phyloP scores from a whole-genome alignment of 2,113 vertebrate genomes.

The Platysteira castanea region DNA sequence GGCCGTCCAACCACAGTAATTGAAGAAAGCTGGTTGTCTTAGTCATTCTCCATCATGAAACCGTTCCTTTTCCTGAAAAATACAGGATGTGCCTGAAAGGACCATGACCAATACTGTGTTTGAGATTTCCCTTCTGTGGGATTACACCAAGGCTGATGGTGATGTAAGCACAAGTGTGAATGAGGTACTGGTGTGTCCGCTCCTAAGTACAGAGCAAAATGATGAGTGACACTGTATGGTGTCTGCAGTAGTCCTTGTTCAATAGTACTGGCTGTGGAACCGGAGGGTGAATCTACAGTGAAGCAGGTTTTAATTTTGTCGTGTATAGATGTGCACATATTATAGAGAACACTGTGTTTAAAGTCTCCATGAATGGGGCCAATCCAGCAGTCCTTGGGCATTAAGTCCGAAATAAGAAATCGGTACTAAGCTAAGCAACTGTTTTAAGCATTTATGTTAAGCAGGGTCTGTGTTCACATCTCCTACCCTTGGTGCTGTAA shows the following conservation, averaged over 20 bases:
- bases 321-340: not conserved
- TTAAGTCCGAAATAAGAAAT: not conserved
- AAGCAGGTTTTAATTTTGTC: not conserved
- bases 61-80: not conserved
- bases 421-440: not conserved
- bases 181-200: not conserved
- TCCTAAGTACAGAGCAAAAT: not conserved
- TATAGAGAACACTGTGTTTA: not conserved
- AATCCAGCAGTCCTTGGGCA: not conserved
- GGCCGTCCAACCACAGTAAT: not conserved
- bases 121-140: not conserved
- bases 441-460: not conserved
- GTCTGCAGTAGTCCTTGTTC: not conserved
- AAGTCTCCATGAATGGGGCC: not conserved
- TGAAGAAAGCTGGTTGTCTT: not conserved
- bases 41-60: not conserved
- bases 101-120: not conserved
- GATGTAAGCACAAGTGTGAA: rapidly evolving
- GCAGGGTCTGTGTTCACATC: not conserved
- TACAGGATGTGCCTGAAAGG: not conserved
- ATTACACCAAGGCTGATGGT: not conserved
- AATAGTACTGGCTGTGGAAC: not conserved
- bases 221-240: rapidly evolving
- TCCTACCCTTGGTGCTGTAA: not conserved
- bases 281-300: not conserved